Evolutionary conservation across 1,140 invertebrate genomes (phyloP), one percentile per base, ranked within the genome.

Genomic region (Reticulitermes speratus): DNA sequence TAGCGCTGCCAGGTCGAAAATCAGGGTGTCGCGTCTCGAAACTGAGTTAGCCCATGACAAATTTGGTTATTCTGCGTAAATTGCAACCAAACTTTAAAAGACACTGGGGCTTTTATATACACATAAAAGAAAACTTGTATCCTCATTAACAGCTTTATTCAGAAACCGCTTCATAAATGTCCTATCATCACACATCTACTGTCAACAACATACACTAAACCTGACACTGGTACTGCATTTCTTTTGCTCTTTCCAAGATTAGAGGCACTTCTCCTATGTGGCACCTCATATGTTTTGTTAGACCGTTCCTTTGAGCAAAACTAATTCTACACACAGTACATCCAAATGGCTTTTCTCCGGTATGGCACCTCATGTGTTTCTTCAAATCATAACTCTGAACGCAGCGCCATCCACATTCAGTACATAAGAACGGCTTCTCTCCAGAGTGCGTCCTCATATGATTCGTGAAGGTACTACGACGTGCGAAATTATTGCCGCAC

Each of bases 381-480:
- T 75, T 75, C 14, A 75, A 75, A 75, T 75, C 65, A 14, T 75
- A 75, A 30, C 65, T 75, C n/a, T 75, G 65, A 30, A 75, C 65
- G n/a, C 65, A 75, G 9, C 65, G 65, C 65, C 65, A 75, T 11
- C 65, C 65, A 48, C 86, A 86, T 44, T 52, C 30, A 59, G 21
- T 84, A 84, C 86, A 86, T 23, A n/a, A n/a, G 52, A 69, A 86
- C 6, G 82, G 86, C 38, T 82, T 86, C 55, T 87, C 86, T 16
- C 86, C 86, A 14, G 83, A 86, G 44, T 87, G 86, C 23, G 44
- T 87, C 19, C 82, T 85, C 84, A 84, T 87, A 32, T 87, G 86
- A 19, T 48, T 65, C n/a, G 83, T 38, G 6, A 87, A 69, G 12
- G 32, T 44, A 55, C 52, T 85, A 32, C 48, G 25, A 14, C 44